Evolutionary conservation across 2,888 invertebrate species (phyloP), one percentile per base, ranked within the genome.

Genomic region (Acrobasis consociella): DNA sequence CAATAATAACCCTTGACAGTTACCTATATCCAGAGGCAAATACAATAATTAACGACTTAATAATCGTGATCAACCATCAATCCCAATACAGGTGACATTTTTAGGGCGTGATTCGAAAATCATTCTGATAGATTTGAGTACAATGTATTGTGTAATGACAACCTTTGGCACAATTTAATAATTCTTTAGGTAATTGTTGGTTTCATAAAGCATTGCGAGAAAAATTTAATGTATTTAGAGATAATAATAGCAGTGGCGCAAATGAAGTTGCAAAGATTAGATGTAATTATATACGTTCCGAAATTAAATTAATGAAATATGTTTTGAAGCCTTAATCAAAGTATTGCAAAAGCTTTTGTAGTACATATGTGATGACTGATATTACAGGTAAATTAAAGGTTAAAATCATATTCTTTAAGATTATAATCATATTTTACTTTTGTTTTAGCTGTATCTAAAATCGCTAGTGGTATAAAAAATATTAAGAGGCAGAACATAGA

Each of bases 21-120:
- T 64, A 13, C 13, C 46, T 46, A 61, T 31, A 61, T 64, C 58
- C 49, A 58, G 15, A 52, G 49, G 42, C 42, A 56, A 56, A 56
- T 56, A 46, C 11, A 46, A 56, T 16, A 56, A 9, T 13, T 46
- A 56, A 56, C 10, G 15, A 38, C 16, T 53, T 38, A 53, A 53
- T 56, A 13, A 42, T 56, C 8, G 13, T 42, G 2, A 10, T 42
- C 55, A 39, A 16, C 42, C 42, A 56, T 56, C 56, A 56, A 22
- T 56, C 22, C 46, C n/a, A 16, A 56, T 56, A 17, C 56, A 56
- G 56, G 22, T 56, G 56, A 56, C 56, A 56, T 56, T 56, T 39
- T 22, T 53, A 53, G 15, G 53, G 38, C 53, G 53, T 53, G 53
- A 31, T n/a, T 53, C 13, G 38, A 53, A 58, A 58, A 9, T 17